Base-by-base conservation (phyloP, 2,888 invertebrate species). In the Drosophila stalkeri region DNA sequence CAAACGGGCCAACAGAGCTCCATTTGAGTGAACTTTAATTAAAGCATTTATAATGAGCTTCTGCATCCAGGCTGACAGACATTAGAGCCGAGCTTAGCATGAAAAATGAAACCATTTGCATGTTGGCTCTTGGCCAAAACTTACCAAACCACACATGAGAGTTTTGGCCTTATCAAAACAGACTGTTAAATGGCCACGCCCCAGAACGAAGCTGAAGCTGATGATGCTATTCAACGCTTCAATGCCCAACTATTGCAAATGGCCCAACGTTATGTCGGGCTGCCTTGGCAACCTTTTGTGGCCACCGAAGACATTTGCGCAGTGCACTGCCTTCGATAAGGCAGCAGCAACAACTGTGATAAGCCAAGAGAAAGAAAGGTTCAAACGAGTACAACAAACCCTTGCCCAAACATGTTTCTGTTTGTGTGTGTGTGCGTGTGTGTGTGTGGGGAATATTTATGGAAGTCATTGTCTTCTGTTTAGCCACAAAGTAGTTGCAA, bases 291-390 rank as follows among this genome's bases (percentile, higher is more conserved):
- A 75, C 67, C 66, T 64, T 62, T 73, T 85, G 72, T 64, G 71
- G 70, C 73, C 69, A 75, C 71, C 57, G 44, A 71, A 71, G 77
- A 85, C 67, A 72, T 75, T 74, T 73, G 61, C 72, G 73, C 82
- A 82, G 86, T 71, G 82, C 82, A 69, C 60, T 77, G 86, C 72
- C 77, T 77, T 73, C 74, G 84, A 84, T 85, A 82, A 77, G 71
- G 49, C 64, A 47, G 43, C 55, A 51, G 43, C 52, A 51, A 52
- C 47, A 33, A 44, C 79, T 52, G 56, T 61, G 80, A 65, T 63
- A 67, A 63, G 66, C 55, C 35, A 12, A 14, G 64, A 64, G 68
- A 73, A 82, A 69, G 78, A 73, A 82, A 69, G 78, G 75, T 81
- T 78, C 59, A 79, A 18, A n/a, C 14, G 44, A 66, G 75, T 65